Evolutionary conservation across 2,888 invertebrate genomes (phyloP), one percentile per base, ranked within the genome.

Genomic region (Cheilosia scutellata): DNA sequence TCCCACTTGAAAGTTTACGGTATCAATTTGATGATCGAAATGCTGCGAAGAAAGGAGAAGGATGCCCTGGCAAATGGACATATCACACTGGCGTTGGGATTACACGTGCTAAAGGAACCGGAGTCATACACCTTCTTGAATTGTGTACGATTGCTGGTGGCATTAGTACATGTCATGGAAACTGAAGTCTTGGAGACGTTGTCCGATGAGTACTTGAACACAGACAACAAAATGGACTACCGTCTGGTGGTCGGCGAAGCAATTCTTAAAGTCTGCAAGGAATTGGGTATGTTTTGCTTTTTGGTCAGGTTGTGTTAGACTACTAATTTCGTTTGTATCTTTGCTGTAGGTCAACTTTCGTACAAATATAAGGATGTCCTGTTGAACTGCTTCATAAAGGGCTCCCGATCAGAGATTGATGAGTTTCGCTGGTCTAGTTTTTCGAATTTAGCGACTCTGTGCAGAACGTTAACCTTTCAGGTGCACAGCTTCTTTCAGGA

Each of bases 91-190:
- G 92, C 91, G 0, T 77, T 92, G 42, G 91, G 92, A 0, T 47
- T 93, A 72, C 87, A 89, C 20, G 89, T 90, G 0, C 88, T 93
- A 0, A 92, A 90, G 68, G 88, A 90, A 29, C 89, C 89, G 27
- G 93, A 93, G 49, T 92, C 92, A 2, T 93, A 92, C 55, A 90
- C 91, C 1, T 93, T 92, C 66, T 89, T 93, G 1, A 93, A 92
- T 86, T 91, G 92, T 51, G 91, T 93, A 37, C 89, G 91, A 5
- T 82, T 93, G 0, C 90, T 93, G 84, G 90, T 90, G 16, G 88
- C 89, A 1, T 65, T 93, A 49, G 88, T 91, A 11, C 88, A 91
- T 76, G 82, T 91, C 0, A 89, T 92, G 89, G 91, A 92, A 78
- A 62, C 88, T 0, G 90, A 91, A 68, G 91, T 93, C 4, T 65